Evolutionary conservation across 2,113 vertebrate genomes (phyloP), one percentile per base, ranked within the genome.

Genomic region (Proterorhinus semilunaris): DNA sequence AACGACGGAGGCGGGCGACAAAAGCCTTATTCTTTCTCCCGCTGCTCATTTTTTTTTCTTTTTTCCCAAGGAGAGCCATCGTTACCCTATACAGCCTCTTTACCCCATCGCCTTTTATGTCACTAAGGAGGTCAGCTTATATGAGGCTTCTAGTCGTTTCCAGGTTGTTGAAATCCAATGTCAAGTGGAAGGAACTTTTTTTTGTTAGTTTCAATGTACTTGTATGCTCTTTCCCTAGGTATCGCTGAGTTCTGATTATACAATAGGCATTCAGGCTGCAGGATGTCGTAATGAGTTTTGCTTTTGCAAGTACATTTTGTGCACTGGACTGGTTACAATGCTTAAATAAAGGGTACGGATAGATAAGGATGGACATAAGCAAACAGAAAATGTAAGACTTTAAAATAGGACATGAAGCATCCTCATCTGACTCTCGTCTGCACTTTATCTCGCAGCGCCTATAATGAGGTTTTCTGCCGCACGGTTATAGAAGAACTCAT

Each of bases 31-130:
- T 76, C 66, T 71, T n/a, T 45, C 66, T 13, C 53, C 59, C 45
- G 12, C 2, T 49, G 17, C 16, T 76, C 59, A 43, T 42, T 66
- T 75, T 58, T 68, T 71, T 81, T 62, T 58, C 64, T 75, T 58
- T 68, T 71, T 81, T n/a, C n/a, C n/a, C 66, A 76, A 73, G 71
- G 65, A 76, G 78, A 80, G 62, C 43, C 66, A 0, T 43, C 4
- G 21, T 69, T 70, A 61, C 76, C 72, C 55, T 11, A 5, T 15
- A 71, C 61, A 11, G 8, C 47, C 59, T 83, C 68, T 58, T 83
- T 70, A 73, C 58, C 70, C 59, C 42, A 69, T 46, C 78, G 75
- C 45, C 62, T 66, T 78, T 81, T 79, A 48, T 62, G 47, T 69
- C 69, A 72, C 64, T 52, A 21, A 68, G 79, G 79, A 79, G 69